A percentile compares a stretch with the other conserved stretches of the same genome.
Conservation (phyloP, 2,797 vertebrate species). For the Muraenolepis orangiensis region DNA sequence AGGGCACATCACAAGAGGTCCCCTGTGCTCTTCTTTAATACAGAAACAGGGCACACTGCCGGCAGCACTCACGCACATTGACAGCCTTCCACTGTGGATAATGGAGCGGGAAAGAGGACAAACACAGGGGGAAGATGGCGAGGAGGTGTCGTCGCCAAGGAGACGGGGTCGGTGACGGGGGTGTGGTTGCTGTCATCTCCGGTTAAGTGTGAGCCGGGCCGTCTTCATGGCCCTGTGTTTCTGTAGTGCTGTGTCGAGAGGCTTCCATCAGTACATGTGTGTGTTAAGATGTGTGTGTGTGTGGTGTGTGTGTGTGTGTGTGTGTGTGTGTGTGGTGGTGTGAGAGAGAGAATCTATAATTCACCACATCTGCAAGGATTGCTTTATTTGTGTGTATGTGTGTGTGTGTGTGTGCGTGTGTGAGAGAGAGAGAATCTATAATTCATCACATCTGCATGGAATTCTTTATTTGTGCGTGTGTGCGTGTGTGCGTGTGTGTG, state of each 20-base stretch:
- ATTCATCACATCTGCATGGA: not conserved
- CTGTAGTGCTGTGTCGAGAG: not conserved
- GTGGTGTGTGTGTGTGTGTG: not conserved
- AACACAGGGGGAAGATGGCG: not conserved
- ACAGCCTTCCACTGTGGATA: not conserved
- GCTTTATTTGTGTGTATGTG: not conserved
- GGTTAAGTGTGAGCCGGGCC: slow-evolving; percentile 38
- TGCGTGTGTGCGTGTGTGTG: not conserved
- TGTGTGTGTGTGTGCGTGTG: slow-evolving; percentile 5
- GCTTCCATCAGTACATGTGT: not conserved
- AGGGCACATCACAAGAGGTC: too few species aligned
- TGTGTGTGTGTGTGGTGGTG: not conserved
- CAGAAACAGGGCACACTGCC: not conserved
- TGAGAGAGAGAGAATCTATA: not conserved
- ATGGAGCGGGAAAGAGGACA: not conserved
- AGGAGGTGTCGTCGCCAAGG: not conserved
- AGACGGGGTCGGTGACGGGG: not conserved
- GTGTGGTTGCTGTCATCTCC: slow-evolving; percentile 37
- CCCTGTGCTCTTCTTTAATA: not conserved
- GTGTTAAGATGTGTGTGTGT: not conserved
- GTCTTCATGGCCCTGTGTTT: slow-evolving; percentile 22
- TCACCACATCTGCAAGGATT: too few species aligned
- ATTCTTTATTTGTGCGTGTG: not conserved
- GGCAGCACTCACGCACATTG: not conserved
- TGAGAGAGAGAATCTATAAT: too few species aligned